These are phyloP conservation scores for Phrynosoma blainvillii DNA, from an alignment of 2,113 vertebrate genomes.

Conservation along the genomic window DNA sequence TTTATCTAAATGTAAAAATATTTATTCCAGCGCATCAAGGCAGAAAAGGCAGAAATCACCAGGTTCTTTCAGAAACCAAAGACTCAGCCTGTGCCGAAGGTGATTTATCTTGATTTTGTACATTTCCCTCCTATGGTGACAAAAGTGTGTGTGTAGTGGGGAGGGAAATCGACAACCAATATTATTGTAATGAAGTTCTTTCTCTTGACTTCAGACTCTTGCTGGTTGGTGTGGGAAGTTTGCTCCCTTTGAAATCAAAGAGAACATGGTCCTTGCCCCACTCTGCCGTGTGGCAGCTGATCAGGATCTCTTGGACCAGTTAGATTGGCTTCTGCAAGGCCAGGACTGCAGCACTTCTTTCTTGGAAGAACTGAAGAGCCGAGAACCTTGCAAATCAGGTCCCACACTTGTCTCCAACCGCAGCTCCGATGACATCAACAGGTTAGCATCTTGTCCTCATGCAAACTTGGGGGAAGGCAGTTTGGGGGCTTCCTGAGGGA, in stretches of 20 bases:
- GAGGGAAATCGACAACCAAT: too few relatives aligned
- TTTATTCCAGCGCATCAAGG: conserved; percentile 87
- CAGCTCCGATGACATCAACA: conserved; percentile 40
- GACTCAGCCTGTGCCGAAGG: conserved; percentile 91
- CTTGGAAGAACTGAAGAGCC: conserved; percentile 82
- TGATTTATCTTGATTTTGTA: conserved; percentile 56
- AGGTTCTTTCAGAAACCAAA: conserved; percentile 96
- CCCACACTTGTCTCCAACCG: conserved; percentile 72
- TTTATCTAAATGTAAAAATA: neutral
- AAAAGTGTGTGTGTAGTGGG: neutral
- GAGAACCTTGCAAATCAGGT: conserved; percentile 78
- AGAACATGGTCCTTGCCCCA: conserved; percentile 92
- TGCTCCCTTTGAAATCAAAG: conserved; percentile 97
- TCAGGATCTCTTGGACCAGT: conserved; percentile 78
- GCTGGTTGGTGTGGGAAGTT: conserved; percentile 95
- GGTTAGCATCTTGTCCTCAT: conserved; percentile 59
- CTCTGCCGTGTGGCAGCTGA: conserved; percentile 82
- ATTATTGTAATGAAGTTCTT: neutral
- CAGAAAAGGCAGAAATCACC: conserved; percentile 94
- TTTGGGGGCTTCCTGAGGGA: too few relatives aligned
- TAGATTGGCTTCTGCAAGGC: conserved; percentile 82
- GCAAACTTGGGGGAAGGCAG: neutral
- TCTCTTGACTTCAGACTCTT: conserved; percentile 80
- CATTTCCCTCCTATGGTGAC: too few relatives aligned
- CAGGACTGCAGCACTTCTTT: conserved; percentile 71